Evolutionary conservation across 1,140 invertebrate genomes (phyloP).

Genomic region (Heliothis subflexa): DNA sequence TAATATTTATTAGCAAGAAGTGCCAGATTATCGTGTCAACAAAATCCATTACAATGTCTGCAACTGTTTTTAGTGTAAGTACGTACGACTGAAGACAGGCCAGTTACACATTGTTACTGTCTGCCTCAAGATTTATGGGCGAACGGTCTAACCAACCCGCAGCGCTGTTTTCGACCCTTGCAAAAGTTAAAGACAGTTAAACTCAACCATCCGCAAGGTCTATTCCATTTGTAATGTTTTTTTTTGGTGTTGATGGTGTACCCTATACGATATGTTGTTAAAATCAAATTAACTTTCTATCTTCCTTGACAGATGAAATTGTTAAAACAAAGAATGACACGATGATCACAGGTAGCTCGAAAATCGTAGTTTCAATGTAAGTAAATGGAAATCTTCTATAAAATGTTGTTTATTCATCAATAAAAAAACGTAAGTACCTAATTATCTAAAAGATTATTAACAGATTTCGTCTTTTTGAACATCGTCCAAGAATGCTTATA

Average conservation of each 20-base stretch:
- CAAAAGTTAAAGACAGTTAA: conserved; percentile 57
- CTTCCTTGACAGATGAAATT: too few relatives aligned
- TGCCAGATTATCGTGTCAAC: conserved; percentile 42
- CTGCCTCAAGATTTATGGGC: conserved; percentile 50
- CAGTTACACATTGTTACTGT: conserved; percentile 53
- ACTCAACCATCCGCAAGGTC: conserved; percentile 45
- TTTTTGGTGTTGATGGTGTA: conserved; percentile 16
- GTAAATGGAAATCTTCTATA: too few relatives aligned
- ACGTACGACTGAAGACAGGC: conserved; percentile 44
- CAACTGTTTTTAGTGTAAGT: conserved; percentile 31
- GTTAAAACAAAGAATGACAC: too few relatives aligned
- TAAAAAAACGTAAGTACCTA: too few relatives aligned
- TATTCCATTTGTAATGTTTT: conserved; percentile 52
- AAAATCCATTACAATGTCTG: conserved; percentile 41
- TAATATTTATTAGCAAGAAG: conserved; percentile 22
- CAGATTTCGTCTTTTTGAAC: too few relatives aligned
- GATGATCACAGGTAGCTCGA: too few relatives aligned
- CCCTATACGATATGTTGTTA: too few relatives aligned
- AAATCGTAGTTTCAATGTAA: too few relatives aligned
- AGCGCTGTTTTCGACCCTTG: conserved; percentile 50
- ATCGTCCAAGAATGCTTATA: too few relatives aligned
- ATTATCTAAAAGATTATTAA: too few relatives aligned
- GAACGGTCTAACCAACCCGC: conserved; percentile 47
- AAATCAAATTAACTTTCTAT: too few relatives aligned
- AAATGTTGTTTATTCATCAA: too few relatives aligned